A percentile compares a stretch with the other conserved stretches of the same genome.
Conservation (phyloP, 2,888 invertebrate genomes). For the Griposia aprilina region DNA sequence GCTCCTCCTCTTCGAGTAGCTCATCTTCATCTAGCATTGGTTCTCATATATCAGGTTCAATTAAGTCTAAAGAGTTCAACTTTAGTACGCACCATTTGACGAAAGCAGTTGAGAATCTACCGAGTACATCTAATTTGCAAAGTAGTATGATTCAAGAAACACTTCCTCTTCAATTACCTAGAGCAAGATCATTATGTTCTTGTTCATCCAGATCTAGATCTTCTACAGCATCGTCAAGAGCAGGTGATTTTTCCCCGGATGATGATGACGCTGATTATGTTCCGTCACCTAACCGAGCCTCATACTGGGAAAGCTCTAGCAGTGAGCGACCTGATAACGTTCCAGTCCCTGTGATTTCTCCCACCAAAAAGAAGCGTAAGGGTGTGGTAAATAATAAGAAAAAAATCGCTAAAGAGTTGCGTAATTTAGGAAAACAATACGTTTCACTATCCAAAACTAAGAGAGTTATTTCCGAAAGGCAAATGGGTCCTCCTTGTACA, state of each 20-base stretch:
- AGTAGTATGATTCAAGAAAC: too few species aligned
- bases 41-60: neutral
- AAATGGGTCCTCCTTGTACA: too few species aligned
- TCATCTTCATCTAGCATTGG: neutral
- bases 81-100: neutral
- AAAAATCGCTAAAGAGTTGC: neutral
- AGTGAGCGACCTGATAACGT: too few species aligned
- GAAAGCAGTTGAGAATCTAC: neutral
- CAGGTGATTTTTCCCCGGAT: neutral
- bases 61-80: neutral
- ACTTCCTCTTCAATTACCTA: too few species aligned
- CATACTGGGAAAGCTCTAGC: too few species aligned
- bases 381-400: neutral
- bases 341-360: neutral
- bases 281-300: too few species aligned
- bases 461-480: too few species aligned
- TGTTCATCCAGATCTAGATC: neutral
- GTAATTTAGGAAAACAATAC: slow-evolving; percentile 1
- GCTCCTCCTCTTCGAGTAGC: neutral
- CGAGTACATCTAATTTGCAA: too few species aligned
- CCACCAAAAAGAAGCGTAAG: slow-evolving; percentile 1
- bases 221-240: neutral
- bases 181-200: slow-evolving; percentile 3
- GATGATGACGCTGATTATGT: slow-evolving; percentile 5
- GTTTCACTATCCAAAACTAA: too few species aligned